These are phyloP conservation scores for Mallateleia sp. DNA, from an alignment of 2,888 invertebrate genomes.

Conservation along the genomic window DNA sequence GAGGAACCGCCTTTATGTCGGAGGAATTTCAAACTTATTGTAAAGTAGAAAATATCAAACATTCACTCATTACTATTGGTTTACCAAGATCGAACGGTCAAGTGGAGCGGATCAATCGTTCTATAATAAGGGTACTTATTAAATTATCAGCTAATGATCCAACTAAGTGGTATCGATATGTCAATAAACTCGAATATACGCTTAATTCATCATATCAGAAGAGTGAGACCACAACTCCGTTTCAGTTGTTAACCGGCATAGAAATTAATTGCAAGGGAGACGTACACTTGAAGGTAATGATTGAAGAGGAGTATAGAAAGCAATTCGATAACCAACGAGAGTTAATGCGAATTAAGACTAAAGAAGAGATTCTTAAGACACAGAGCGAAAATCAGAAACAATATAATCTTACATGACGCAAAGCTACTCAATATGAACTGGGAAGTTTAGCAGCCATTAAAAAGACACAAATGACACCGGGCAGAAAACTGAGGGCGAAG, in stretches of 20 bases:
- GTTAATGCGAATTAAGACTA: neutral
- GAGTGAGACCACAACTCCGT: neutral
- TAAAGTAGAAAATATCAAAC: conserved; percentile 38
- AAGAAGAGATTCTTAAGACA: neutral
- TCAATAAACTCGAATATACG: conserved; percentile 31
- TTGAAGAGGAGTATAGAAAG: neutral
- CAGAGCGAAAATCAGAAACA: neutral
- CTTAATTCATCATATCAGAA: conserved; percentile 57
- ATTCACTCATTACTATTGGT: conserved; percentile 45
- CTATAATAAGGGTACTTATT: conserved; percentile 20
- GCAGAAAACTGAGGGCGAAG: neutral
- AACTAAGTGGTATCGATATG: conserved; percentile 45
- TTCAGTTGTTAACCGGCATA: neutral
- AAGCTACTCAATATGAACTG: neutral
- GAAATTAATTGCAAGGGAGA: neutral
- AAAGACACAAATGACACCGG: neutral
- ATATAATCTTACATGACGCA: neutral
- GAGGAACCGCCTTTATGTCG: conserved; percentile 54
- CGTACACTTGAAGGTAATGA: neutral
- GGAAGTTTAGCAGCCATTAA: neutral
- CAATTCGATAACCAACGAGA: neutral
- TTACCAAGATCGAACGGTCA: conserved; percentile 11
- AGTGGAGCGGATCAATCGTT: neutral
- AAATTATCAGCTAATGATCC: conserved; percentile 53
- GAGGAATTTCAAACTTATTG: conserved; percentile 57